Base-by-base conservation (phyloP, 2,888 invertebrate species). In the Lasius fuliginosus region DNA sequence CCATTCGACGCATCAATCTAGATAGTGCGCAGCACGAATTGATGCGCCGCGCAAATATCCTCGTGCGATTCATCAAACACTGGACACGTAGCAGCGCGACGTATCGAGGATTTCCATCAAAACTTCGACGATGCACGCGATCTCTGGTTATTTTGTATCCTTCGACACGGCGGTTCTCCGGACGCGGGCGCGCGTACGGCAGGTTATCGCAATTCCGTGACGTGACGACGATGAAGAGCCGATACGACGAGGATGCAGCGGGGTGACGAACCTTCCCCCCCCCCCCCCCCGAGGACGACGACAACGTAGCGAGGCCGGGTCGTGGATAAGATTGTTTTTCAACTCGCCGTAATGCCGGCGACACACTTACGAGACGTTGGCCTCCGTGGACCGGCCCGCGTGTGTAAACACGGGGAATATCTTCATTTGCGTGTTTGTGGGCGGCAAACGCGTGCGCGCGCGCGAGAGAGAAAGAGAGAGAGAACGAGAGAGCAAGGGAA, bases 291-390 rank as follows among this genome's bases (percentile, higher is more conserved):
- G 40, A 40, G 1, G 58, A 30, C 36, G 46, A 8, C 68, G 42
- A 8, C 73, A 40, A 58, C 76, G 79, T 69, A 71, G 69, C 86
- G 88, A 86, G 89, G 90, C 84, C 87, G 71, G 0, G 46, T 9
- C 42, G 68, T 60, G 85, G 79, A 89, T 83, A 90, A 89, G 86
- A 79, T 71, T 79, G 85, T 90, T 90, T 89, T 88, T 90, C 85
- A 86, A 53, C 58, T 67, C 76, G n/a, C 23, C 81, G 90, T 71
- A 73, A 68, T 68, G 82, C 77, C 85, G 73, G 85, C 86, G 92
- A 92, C 90, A 92, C 86, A 91, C 91, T 89, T 91, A 84, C 85
- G 87, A 91, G 89, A 85, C 90, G 90, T 92, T 90, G 89, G 91
- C 89, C 81, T 82, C 65, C 84, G 76, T n/a, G 23, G 27, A 30